These are phyloP conservation scores for Plutomurus gul DNA, from an alignment of 1,140 invertebrate species.

Conservation along the genomic window DNA sequence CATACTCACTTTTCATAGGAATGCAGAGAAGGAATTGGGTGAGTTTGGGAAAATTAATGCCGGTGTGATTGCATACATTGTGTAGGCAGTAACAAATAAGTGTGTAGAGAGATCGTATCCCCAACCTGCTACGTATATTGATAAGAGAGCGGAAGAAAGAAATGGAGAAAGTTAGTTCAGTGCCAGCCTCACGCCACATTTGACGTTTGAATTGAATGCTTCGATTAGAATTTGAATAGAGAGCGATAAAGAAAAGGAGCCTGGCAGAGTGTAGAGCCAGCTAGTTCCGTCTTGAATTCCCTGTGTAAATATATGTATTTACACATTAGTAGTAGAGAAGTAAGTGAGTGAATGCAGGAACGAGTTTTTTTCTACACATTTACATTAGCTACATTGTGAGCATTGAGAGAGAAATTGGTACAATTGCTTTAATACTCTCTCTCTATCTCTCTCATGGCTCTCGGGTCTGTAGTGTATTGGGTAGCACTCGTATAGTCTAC, in stretches of 20 bases:
- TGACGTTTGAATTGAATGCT: not conserved
- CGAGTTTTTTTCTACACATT: slow-evolving; percentile 26
- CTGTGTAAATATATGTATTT: slow-evolving; percentile 21
- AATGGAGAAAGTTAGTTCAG: no score
- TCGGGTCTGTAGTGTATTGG: no score
- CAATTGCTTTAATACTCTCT: slow-evolving; percentile 20
- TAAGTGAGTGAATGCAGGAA: slow-evolving; percentile 4
- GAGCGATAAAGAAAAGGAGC: not conserved
- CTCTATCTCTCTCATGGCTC: not conserved
- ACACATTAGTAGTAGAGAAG: not conserved
- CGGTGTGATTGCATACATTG: no score
- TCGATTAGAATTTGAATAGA: slow-evolving; percentile 23
- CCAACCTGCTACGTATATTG: no score
- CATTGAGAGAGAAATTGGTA: slow-evolving; percentile 22
- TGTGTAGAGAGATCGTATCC: no score
- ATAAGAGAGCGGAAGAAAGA: no score
- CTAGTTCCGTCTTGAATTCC: not conserved
- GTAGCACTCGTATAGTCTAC: no score
- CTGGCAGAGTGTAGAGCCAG: not conserved
- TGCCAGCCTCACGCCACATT: no score
- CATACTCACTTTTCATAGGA: no score
- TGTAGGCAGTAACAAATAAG: no score
- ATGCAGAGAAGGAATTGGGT: no score
- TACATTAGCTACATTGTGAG: slow-evolving; percentile 25
- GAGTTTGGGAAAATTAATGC: no score